Evolutionary conservation across 2,113 vertebrate species (phyloP).

Genomic region (Phylloscopus trochiloides): DNA sequence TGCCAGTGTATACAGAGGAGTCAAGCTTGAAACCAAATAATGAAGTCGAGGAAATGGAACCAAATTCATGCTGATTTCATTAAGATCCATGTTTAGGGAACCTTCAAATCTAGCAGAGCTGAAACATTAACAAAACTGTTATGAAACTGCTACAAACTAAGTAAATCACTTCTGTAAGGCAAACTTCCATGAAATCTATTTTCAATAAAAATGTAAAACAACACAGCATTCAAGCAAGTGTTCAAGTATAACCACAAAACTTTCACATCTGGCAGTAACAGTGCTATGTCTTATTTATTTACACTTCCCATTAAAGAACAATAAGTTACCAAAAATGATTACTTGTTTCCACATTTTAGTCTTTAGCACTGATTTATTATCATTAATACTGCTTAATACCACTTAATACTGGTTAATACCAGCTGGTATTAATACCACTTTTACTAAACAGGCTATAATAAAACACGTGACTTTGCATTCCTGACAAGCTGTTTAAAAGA

Average conservation of each 20-base stretch:
- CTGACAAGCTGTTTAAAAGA: background rate
- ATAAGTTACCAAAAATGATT: background rate
- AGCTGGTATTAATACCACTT: background rate
- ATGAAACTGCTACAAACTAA: background rate
- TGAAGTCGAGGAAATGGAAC: slow-evolving; percentile 95
- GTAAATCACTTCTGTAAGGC: background rate
- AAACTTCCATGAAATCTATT: background rate
- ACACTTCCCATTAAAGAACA: background rate
- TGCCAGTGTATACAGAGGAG: slow-evolving; percentile 88
- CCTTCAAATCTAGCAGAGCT: slow-evolving; percentile 96
- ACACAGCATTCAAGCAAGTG: background rate
- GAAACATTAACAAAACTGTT: slow-evolving; percentile 26
- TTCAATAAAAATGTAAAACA: background rate
- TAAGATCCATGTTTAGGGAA: slow-evolving; percentile 96
- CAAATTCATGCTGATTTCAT: slow-evolving; percentile 96
- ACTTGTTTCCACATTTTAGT: background rate
- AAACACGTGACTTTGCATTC: background rate
- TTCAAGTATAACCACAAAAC: background rate
- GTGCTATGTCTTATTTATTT: background rate
- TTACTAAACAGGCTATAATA: background rate
- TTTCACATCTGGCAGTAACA: background rate
- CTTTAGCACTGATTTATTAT: background rate
- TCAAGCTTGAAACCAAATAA: slow-evolving; percentile 93
- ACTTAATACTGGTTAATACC: background rate
- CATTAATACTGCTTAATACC: background rate